phyloP scores from a whole-genome alignment of 2,888 invertebrate genomes.

The Caenorhabditis becei region DNA sequence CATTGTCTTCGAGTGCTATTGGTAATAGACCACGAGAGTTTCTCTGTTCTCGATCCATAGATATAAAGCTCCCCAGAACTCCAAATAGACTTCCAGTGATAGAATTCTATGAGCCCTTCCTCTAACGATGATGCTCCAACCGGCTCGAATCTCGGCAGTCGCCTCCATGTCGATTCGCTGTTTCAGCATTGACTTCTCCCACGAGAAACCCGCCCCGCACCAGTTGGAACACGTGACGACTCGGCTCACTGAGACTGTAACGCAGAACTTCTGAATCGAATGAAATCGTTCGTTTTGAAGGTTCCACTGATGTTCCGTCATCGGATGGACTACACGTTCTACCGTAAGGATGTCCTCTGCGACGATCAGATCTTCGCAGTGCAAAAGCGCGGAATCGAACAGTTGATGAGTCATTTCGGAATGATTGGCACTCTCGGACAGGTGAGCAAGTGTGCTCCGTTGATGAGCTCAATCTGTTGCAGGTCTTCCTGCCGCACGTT shows the following conservation, averaged over 20 bases:
- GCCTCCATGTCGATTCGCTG: slow-evolving; percentile 26
- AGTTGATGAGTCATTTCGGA: slow-evolving; percentile 75
- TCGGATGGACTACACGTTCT: slow-evolving; percentile 80
- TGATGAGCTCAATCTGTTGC: neutral
- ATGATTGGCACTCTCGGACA: slow-evolving; percentile 70
- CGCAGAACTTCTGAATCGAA: neutral
- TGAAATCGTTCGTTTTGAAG: slow-evolving; percentile 33
- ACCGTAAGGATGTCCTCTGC: slow-evolving; percentile 77
- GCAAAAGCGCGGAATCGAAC: slow-evolving; percentile 70
- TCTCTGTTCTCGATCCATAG: neutral
- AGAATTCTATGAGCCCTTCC: neutral
- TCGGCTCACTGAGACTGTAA: slow-evolving; percentile 74
- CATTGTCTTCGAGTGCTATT: too few relatives aligned
- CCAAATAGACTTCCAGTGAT: neutral
- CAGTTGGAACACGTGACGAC: slow-evolving; percentile 78
- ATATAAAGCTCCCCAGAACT: neutral
- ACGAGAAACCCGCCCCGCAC: slow-evolving; percentile 75
- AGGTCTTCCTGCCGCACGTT: slow-evolving; percentile 72
- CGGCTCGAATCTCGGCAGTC: slow-evolving; percentile 15
- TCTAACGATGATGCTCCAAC: slow-evolving; percentile 15
- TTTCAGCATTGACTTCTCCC: slow-evolving; percentile 62
- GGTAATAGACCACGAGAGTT: neutral
- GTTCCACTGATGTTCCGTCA: slow-evolving; percentile 78
- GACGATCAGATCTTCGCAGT: slow-evolving; percentile 77
- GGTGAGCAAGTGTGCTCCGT: slow-evolving; percentile 13